Evolutionary conservation across 2,888 invertebrate species (phyloP).

Genomic region (Hypselothyrea guttata): DNA sequence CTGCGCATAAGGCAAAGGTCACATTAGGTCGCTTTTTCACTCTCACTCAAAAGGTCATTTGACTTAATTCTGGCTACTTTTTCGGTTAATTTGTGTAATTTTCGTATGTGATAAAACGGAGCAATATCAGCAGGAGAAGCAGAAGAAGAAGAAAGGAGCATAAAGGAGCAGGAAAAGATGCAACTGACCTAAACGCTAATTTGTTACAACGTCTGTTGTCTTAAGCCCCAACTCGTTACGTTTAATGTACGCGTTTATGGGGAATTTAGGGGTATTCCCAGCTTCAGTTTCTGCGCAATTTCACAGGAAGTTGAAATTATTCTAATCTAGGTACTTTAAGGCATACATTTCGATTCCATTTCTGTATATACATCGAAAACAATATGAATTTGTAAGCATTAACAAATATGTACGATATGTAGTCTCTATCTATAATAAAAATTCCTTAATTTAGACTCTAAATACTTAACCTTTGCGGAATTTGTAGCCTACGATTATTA

Average conservation of each 20-base stretch:
- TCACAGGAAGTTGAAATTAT: too few relatives aligned
- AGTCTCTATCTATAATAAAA: too few relatives aligned
- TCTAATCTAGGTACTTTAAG: too few relatives aligned
- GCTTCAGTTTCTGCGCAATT: neutral
- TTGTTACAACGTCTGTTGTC: slow-evolving; percentile 66
- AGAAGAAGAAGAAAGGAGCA: too few relatives aligned
- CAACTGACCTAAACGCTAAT: slow-evolving; percentile 35
- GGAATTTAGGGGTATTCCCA: neutral
- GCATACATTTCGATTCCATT: neutral
- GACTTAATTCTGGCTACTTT: slow-evolving; percentile 62
- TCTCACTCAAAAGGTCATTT: slow-evolving; percentile 56
- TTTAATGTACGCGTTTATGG: slow-evolving; percentile 32
- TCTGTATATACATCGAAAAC: neutral
- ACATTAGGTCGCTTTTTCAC: too few relatives aligned
- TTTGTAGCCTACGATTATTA: too few relatives aligned
- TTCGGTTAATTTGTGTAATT: slow-evolving; percentile 61
- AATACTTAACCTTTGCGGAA: too few relatives aligned
- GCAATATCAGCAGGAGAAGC: slow-evolving; percentile 43
- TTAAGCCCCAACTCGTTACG: slow-evolving; percentile 40
- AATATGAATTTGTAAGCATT: too few relatives aligned
- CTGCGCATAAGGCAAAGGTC: slow-evolving; percentile 43
- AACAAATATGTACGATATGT: too few relatives aligned
- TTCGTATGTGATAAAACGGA: slow-evolving; percentile 60
- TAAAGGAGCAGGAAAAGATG: neutral
- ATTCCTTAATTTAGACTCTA: too few relatives aligned